phyloP scores from a whole-genome alignment of 2,797 vertebrate genomes.

The Schizopygopsis pylzovi region DNA sequence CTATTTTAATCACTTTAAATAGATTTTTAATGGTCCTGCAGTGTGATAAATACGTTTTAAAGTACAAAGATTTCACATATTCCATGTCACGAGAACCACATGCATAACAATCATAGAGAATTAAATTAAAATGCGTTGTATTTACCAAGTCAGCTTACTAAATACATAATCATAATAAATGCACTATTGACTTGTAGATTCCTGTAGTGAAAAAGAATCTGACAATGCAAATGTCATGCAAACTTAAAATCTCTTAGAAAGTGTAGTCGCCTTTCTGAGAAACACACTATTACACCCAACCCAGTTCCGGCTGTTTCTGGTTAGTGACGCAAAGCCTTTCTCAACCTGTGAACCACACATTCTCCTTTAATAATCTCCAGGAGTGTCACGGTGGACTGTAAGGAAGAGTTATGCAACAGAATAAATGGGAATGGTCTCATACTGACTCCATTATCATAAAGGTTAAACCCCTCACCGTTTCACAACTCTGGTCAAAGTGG shows the following conservation, averaged over 20 bases:
- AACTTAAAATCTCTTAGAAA: slow-evolving; percentile 7
- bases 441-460: slow-evolving; percentile 35
- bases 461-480: slow-evolving; percentile 30
- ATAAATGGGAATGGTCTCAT: slow-evolving; percentile 13
- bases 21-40: neutral
- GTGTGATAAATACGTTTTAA: too few species aligned
- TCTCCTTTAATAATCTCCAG: slow-evolving; percentile 34
- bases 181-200: neutral
- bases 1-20: neutral
- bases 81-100: neutral
- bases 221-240: neutral
- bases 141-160: neutral
- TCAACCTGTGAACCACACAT: slow-evolving; percentile 28
- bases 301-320: neutral
- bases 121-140: neutral
- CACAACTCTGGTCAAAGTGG: neutral
- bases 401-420: slow-evolving; percentile 34
- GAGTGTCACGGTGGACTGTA: neutral
- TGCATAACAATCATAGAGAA: neutral
- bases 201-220: neutral
- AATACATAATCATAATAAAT: neutral
- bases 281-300: neutral
- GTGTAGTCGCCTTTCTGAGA: slow-evolving; percentile 24
- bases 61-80: neutral
- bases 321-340: slow-evolving; percentile 34